Evolutionary conservation across 1,140 invertebrate species (phyloP).

Genomic region (Drosophila saltans): DNA sequence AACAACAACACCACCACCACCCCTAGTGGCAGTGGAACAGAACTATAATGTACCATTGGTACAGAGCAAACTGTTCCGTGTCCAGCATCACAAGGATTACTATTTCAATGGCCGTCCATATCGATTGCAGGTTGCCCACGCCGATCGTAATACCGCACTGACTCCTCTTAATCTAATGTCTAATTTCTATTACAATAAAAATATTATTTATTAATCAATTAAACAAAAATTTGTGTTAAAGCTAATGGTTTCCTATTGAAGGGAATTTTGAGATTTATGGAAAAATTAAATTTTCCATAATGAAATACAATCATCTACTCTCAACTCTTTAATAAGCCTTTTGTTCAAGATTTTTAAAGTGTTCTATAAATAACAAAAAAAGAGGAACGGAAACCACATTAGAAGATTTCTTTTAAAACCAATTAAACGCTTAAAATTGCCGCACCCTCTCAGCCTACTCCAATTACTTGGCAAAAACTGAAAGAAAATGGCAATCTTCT

Average conservation of each 20-base stretch:
- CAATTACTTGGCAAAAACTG: slow-evolving; percentile 4
- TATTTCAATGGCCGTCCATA: slow-evolving; percentile 79
- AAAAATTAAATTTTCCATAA: too few relatives aligned
- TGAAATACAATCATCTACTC: too few relatives aligned
- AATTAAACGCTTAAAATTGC: slow-evolving; percentile 6
- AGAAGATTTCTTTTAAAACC: slow-evolving; percentile 10
- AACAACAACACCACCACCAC: slow-evolving; percentile 17
- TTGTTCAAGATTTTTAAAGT: too few relatives aligned
- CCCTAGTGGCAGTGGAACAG: slow-evolving; percentile 15
- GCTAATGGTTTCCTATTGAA: too few relatives aligned
- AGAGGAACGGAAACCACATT: neutral
- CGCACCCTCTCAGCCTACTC: neutral
- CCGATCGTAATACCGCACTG: slow-evolving; percentile 55
- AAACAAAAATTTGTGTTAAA: slow-evolving; percentile 9
- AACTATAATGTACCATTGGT: neutral
- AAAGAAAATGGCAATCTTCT: slow-evolving; percentile 38
- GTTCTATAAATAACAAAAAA: too few relatives aligned
- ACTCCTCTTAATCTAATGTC: slow-evolving; percentile 75
- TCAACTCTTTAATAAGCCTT: too few relatives aligned
- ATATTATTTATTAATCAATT: slow-evolving; percentile 81
- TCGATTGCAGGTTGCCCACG: slow-evolving; percentile 75
- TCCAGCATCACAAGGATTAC: slow-evolving; percentile 72
- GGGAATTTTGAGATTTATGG: too few relatives aligned
- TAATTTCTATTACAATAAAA: slow-evolving; percentile 80
- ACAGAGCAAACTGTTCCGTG: slow-evolving; percentile 59